These are phyloP conservation scores for Motacilla alba DNA, from an alignment of 2,113 vertebrate species.

Conservation along the genomic window DNA sequence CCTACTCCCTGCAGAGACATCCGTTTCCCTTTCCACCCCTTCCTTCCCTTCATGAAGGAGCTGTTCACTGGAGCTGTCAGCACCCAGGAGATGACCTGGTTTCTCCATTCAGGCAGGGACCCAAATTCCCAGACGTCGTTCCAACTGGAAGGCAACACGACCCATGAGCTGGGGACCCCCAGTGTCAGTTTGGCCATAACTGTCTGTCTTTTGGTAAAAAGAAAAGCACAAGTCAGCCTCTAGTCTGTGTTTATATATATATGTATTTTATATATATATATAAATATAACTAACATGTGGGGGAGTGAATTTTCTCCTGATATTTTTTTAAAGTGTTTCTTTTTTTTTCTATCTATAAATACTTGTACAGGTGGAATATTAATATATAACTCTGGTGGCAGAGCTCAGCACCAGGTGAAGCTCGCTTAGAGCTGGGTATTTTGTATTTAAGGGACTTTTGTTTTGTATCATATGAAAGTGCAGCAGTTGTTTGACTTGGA, in stretches of 20 bases:
- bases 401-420: not conserved
- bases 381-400: constrained; percentile 60
- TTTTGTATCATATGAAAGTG: constrained; percentile 12
- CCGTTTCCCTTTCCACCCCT: not conserved
- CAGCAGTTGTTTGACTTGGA: not conserved
- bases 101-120: not conserved
- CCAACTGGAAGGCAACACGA: not conserved
- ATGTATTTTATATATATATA: constrained; percentile 20
- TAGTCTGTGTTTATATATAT: constrained; percentile 3
- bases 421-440: not conserved
- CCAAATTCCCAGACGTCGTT: not conserved
- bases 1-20: not conserved
- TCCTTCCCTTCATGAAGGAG: not conserved
- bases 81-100: not conserved
- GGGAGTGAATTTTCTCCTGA: constrained; percentile 3
- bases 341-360: constrained; percentile 61
- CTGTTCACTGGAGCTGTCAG: accelerated
- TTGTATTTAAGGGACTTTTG: constrained; percentile 62
- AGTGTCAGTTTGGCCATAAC: not conserved
- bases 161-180: not conserved
- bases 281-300: not conserved
- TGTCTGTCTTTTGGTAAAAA: not conserved
- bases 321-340: not conserved
- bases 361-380: constrained; percentile 71
- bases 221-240: not conserved